Evolutionary conservation across 2,888 invertebrate species (phyloP), one percentile per base, ranked within the genome.

Genomic region (Chironomus riparius): DNA sequence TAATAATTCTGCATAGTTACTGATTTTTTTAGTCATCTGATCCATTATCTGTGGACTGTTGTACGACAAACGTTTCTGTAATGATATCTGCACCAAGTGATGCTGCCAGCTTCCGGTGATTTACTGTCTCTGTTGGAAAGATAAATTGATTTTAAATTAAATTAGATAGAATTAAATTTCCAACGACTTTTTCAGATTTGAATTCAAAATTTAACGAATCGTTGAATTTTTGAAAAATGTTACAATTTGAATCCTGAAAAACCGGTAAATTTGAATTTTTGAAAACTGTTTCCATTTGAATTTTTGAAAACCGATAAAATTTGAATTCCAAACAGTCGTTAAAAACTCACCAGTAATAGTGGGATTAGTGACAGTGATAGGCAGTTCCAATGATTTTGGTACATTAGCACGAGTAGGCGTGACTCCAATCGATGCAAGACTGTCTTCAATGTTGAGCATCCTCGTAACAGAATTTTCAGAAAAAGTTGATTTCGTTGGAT

Each of bases 331-430:
- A 24, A 24, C 22, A 24, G 3, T 3, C 3, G 28, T 28, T 28
- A 28, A 28, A 38, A 28, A n/a, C 48, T 18, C 28, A 69, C 68
- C 69, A 12, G 90, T 88, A 80, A 92, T 91, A 77, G 88, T 88
- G 21, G 92, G 91, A 84, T 92, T 90, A 1, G 92, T 91, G 21
- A 92, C 89, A 0, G 92, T 92, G 71, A 92, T 91, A 12, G 92
- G 92, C 79, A 92, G 82, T 81, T 91, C 91, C 2, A 92, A 85
- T 1, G 91, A 90, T 12, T 90, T 88, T 21, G 92, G 89, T 76
- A 91, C 87, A 65, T 85, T 83, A 28, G 76, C 15, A 24, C 76
- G 83, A 22, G 87, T 84, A 28, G 81, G 78, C 50, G 87, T 85
- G 4, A 88, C 87, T 21, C 88, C 88, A 77, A 88, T 87, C 1